Evolutionary conservation across 2,113 vertebrate genomes (phyloP), one percentile per base, ranked within the genome.

Genomic region (Leptodactylus fuscus): DNA sequence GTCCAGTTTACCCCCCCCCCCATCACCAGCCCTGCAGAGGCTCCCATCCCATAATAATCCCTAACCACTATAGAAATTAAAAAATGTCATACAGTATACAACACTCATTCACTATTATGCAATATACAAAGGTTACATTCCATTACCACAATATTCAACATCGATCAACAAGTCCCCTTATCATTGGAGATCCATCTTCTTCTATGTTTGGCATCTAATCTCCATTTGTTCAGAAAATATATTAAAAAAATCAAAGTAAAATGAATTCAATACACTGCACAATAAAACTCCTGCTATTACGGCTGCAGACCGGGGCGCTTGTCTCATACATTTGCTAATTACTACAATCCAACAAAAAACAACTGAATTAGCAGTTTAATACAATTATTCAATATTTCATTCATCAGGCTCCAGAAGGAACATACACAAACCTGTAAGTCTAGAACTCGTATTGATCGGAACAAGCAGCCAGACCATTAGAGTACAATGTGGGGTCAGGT

Each of bases 341-440:
- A 46, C n/a, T 22, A 10, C 38, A 44, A 89, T 81, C 89, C 88
- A 20, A 91, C 75, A 62, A 91, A n/a, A 82, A 78, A 88, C 65
- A 82, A 87, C 73, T 88, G 89, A 91, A 92, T 81, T 46, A 91
- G 88, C 88, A 90, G 87, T 92, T 90, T 87, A 60, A 86, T 8
- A 75, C 83, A 87, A 91, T 76, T 82, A 88, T 46, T 88, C 83
- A 83, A 84, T 85, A 78, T 13, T 88, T 90, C 49, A 53, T 91
- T 83, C 85, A 8, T 89, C 90, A 88, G 75, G 80, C 90, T 29
- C 88, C 90, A 89, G 24, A 81, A 87, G 70, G 87, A 89, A 62
- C 70, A 80, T 82, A 20, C 20, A 55, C 16, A 78, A 78, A 55
- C 29, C 62, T 70, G 46, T n/a, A 29, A n/a, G 81, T 67, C 48